Percentiles rank a stretch among this genome's conserved stretches.
Evolutionary conservation across 2,113 vertebrate genomes (phyloP).

Genomic region (Corythoichthys intestinalis): DNA sequence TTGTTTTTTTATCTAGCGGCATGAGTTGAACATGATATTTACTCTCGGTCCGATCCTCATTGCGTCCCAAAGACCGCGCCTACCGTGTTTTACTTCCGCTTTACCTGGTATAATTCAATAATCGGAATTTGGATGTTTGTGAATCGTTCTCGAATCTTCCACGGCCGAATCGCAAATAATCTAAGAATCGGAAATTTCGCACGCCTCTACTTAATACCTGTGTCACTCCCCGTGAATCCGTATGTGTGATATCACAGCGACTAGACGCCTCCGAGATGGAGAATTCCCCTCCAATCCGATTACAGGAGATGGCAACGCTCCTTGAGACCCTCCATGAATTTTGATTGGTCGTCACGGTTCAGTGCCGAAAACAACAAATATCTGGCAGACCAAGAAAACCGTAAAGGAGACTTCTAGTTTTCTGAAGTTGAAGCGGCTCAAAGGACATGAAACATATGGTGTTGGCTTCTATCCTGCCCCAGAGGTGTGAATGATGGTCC

Average conservation of each 20-base stretch:
- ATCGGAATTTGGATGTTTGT: too few species aligned
- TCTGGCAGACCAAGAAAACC: constrained; percentile 1
- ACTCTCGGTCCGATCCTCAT: too few species aligned
- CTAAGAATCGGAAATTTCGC: too few species aligned
- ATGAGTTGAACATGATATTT: too few species aligned
- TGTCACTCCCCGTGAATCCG: background rate
- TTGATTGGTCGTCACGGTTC: constrained; percentile 15
- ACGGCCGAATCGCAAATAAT: too few species aligned
- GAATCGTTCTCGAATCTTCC: too few species aligned
- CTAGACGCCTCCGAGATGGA: background rate
- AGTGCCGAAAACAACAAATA: constrained; percentile 20
- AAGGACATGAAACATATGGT: constrained; percentile 26
- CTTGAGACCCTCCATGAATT: constrained; percentile 14
- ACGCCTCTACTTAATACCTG: too few species aligned
- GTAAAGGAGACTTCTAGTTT: background rate
- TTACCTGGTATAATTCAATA: too few species aligned
- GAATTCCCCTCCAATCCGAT: background rate
- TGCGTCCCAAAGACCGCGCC: too few species aligned
- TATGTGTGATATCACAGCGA: background rate
- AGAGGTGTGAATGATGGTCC: constrained; percentile 21
- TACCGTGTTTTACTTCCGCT: too few species aligned
- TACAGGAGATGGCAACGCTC: background rate
- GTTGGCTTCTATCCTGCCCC: constrained; percentile 13
- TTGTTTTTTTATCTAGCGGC: too few species aligned
- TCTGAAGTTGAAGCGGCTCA: constrained; percentile 4